Conservation (phyloP, 2,797 vertebrate species). For the Lepilemur septentrionalis region DNA sequence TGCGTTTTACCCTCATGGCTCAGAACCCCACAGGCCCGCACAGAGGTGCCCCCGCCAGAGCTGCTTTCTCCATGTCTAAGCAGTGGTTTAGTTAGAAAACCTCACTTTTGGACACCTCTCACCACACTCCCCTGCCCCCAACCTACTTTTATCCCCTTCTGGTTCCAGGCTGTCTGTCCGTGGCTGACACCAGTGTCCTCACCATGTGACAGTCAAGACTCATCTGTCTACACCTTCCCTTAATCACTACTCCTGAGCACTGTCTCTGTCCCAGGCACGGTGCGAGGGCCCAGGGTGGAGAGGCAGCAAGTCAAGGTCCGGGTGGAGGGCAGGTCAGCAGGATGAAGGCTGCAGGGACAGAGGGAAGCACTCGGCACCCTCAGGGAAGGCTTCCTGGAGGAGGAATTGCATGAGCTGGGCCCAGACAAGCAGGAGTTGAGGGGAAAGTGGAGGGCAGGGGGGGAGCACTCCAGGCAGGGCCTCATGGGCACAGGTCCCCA, state of each 20-base stretch:
- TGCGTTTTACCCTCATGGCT: fast-evolving
- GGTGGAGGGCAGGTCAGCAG: fast-evolving
- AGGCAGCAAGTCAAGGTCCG: neutral
- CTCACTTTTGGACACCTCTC: too few species aligned
- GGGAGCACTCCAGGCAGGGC: neutral
- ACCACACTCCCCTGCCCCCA: neutral
- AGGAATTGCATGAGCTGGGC: neutral
- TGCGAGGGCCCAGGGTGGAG: neutral
- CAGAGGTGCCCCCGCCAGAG: fast-evolving
- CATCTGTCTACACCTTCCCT: fast-evolving
- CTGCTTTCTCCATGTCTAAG: neutral
- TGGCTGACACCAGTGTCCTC: neutral
- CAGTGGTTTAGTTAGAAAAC: neutral
- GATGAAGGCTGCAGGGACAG: neutral
- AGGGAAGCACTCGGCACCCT: neutral
- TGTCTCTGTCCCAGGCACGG: fast-evolving
- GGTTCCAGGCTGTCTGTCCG: neutral
- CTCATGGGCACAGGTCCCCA: too few species aligned
- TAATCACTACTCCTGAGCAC: too few species aligned
- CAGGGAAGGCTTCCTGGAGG: neutral
- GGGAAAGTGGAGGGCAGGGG: too few species aligned
- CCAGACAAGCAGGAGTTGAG: neutral
- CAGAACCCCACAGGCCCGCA: neutral
- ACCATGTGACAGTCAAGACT: fast-evolving
- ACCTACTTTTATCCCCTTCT: too few species aligned